These are phyloP conservation scores for Aplidium turbinatum DNA, from an alignment of 23 tunicate species.

Conservation along the genomic window DNA sequence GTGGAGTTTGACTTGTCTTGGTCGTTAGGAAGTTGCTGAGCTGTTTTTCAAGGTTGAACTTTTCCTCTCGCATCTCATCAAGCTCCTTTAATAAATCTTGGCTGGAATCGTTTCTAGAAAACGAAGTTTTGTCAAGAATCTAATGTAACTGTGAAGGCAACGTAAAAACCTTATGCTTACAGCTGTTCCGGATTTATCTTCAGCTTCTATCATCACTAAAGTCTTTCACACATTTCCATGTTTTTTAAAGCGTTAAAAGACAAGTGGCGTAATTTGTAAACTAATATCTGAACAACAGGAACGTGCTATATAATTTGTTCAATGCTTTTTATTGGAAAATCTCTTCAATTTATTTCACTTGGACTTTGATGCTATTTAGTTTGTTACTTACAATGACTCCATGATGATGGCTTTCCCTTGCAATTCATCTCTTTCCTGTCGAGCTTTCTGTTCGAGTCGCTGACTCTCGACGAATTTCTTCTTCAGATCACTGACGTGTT, in stretches of 20 bases:
- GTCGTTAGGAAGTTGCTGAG: conserved; percentile 57
- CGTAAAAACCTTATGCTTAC: no score
- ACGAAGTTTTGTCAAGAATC: background rate
- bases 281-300: no score
- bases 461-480: conserved; percentile 39
- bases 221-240: no score
- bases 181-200: no score
- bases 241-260: no score
- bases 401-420: conserved; percentile 85
- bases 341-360: no score
- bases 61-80: conserved; percentile 56
- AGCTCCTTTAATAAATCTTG: conserved; percentile 67
- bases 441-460: conserved; percentile 54
- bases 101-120: conserved; percentile 62
- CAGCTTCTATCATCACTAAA: no score
- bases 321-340: no score
- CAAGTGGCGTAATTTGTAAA: no score
- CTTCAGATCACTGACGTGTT: conserved; percentile 55
- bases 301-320: no score
- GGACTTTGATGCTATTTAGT: no score
- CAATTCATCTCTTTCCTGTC: conserved; percentile 83
- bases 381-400: conserved; percentile 81
- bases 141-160: no score
- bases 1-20: conserved; percentile 79
- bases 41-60: conserved; percentile 62